Conservation (phyloP, 1,140 invertebrate genomes). For the Saccostrea cuccullata region DNA sequence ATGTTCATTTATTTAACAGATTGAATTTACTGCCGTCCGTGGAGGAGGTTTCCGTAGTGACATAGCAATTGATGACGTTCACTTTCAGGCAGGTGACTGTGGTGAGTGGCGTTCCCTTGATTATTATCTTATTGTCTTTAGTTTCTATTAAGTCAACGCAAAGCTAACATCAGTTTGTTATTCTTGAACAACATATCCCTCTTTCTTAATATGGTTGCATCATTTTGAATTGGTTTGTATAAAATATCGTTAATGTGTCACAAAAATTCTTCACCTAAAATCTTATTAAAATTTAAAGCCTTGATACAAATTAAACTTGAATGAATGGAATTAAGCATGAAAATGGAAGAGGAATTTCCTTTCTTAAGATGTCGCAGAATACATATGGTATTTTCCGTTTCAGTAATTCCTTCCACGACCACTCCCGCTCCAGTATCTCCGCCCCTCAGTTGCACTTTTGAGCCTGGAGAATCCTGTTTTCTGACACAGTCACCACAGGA, state of each 20-base stretch:
- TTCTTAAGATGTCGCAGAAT: too few relatives aligned
- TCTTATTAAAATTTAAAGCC: too few relatives aligned
- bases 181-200: too few relatives aligned
- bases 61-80: slow-evolving; percentile 87
- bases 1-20: slow-evolving; percentile 66
- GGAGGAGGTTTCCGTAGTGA: slow-evolving; percentile 84
- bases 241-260: too few relatives aligned
- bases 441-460: background rate
- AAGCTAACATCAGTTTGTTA: too few relatives aligned
- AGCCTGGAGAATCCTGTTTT: background rate
- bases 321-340: too few relatives aligned
- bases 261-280: too few relatives aligned
- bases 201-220: too few relatives aligned
- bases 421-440: background rate
- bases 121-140: background rate
- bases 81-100: background rate
- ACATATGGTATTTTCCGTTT: too few relatives aligned
- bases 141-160: background rate
- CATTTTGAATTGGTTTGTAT: too few relatives aligned
- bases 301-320: too few relatives aligned
- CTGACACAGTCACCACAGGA: background rate
- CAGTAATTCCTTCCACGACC: background rate
- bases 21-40: slow-evolving; percentile 84
- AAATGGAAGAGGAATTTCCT: too few relatives aligned
- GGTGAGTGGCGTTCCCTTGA: background rate